Evolutionary conservation across 23 tunicate species (phyloP).

Genomic region (Ciona savignyi): DNA sequence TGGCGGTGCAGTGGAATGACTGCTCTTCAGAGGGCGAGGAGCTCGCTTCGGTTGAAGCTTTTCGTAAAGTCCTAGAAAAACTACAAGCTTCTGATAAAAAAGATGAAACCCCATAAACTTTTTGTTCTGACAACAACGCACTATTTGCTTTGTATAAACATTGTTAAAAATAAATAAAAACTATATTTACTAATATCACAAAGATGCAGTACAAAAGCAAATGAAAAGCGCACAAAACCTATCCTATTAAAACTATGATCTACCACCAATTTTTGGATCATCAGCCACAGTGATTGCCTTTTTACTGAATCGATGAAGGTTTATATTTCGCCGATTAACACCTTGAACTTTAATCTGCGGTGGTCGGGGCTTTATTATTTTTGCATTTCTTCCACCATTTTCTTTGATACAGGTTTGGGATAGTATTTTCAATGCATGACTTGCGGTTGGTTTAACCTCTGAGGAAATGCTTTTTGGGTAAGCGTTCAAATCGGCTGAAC

Average conservation of each 20-base stretch:
- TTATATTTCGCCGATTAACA: neutral
- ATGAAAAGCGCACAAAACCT: neutral
- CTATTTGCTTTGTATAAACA: neutral
- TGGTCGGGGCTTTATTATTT: neutral
- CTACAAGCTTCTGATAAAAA: slow-evolving; percentile 12
- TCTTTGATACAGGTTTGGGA: too few species aligned
- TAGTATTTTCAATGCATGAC: neutral
- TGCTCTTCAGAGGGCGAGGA: neutral
- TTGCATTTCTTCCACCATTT: neutral
- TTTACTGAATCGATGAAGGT: neutral
- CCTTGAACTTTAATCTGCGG: neutral
- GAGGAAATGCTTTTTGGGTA: neutral
- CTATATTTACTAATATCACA: neutral
- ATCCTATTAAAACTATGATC: neutral
- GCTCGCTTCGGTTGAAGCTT: slow-evolving; percentile 71
- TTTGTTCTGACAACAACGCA: too few species aligned
- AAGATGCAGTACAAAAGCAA: neutral
- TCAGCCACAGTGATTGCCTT: neutral
- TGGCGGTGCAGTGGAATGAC: slow-evolving; percentile 34
- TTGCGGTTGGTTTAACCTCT: neutral
- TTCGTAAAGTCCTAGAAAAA: slow-evolving; percentile 39
- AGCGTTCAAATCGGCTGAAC: slow-evolving; percentile 23
- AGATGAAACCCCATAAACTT: neutral
- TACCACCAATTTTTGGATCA: neutral
- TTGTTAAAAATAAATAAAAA: neutral